Evolutionary conservation across 2,888 invertebrate species (phyloP), one percentile per base, ranked within the genome.

Genomic region (Cacoxenus indagator): DNA sequence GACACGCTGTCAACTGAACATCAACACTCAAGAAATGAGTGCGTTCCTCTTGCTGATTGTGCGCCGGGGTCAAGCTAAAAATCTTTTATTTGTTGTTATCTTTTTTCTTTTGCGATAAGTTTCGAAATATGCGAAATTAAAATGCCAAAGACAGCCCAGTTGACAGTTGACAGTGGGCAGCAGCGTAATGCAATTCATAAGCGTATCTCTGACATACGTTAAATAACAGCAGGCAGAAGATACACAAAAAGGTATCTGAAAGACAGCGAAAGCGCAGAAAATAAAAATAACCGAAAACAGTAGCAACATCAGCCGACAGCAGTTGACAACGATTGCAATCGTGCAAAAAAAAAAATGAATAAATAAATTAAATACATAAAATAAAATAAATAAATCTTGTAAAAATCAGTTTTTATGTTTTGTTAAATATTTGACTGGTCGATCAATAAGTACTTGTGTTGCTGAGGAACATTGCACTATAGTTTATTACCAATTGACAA

Each of bases 21-120:
- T 83, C 82, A 83, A 77, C 74, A 73, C 69, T 65, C 46, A 70
- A 59, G 43, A 29, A 37, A 14, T 24, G 31, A 24, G 24, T 51
- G 17, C 22, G 8, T 26, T 45, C 24, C 43, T 62, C 43, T 31
- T 45, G 1, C 27, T 37, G 22, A 17, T 62, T 37, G 29, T n/a
- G n/a, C n/a, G n/a, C n/a, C n/a, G n/a, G n/a, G n/a, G n/a, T n/a
- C n/a, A n/a, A n/a, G n/a, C n/a, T n/a, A n/a, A n/a, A n/a, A n/a
- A n/a, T 4, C 43, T 11, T 48, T 48, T 46, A 11, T 46, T 11
- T 46, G 8, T n/a, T 17, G 2, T 48, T 48, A 9, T 48, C 3
- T 2, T 48, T 14, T 26, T 22, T 19, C 26, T 27, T 55, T 24
- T 11, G 45, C 9, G 61, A 62, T 43, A 62, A 62, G 45, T 62